Base-by-base conservation (phyloP, 2,113 vertebrate genomes). In the Mohoua ochrocephala region DNA sequence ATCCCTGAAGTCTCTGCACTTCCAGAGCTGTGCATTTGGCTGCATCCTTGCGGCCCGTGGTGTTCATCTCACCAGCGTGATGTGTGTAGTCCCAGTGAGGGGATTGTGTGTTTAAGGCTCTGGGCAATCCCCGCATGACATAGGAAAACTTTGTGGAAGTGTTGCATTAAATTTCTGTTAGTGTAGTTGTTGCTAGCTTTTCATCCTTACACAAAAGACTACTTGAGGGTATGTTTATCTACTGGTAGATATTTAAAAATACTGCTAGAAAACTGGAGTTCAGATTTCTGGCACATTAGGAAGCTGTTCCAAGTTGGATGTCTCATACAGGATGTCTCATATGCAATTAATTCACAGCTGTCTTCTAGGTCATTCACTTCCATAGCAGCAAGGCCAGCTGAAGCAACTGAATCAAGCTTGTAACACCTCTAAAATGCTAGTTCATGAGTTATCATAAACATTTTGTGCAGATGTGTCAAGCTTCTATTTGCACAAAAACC, bases 11-110 rank as follows among this genome's bases (percentile, higher is more conserved):
- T 33, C 63, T 49, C n/a, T 7, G 2, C 4, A 1, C 30, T 50
- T 57, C n/a, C 12, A 19, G n/a, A 33, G 49, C 47, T 67, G 53
- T 44, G 24, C 11, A 6, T 81, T 77, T 75, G 31, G 23, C 59
- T 81, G 77, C 8, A 2, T 14, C 61, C 35, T 75, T 0, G 0
- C 35, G 52, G 39, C 23, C 23, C 0, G 0, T 45, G 69, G 24
- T 49, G 53, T 42, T 79, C 17, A 4, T 26, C 50, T 87, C 70
- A 53, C 33, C 45, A 10, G 49, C 28, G 37, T 0, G 1, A 24
- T 28, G 6, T 23, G 33, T 33, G 21, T 15, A 12, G 19, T 57
- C 59, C 30, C 41, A 39, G 33, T 3, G 21, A 63, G 39, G 26
- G 23, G 5, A 11, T 28, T 31, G 4, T 56, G 54, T n/a, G 22